Conservation (phyloP, 2,888 invertebrate species). For the Dermolepida albohirtum region DNA sequence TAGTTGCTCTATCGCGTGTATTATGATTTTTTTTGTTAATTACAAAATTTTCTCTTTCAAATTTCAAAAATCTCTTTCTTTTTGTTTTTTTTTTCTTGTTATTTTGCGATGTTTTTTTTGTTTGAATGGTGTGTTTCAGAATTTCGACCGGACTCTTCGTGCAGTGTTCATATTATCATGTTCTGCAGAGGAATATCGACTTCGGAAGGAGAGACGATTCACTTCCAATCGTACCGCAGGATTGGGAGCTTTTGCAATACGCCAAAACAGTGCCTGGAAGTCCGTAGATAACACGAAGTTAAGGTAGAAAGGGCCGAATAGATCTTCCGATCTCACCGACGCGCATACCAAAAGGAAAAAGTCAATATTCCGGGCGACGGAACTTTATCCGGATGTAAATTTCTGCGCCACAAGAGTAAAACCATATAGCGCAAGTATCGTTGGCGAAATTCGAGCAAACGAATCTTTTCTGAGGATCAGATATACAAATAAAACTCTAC, state of each 20-base stretch:
- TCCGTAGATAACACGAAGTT: conserved; percentile 53
- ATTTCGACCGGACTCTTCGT: conserved; percentile 14
- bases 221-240: conserved; percentile 37
- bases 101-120: background rate
- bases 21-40: conserved; percentile 5
- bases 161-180: conserved; percentile 53
- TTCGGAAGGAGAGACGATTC: conserved; percentile 46
- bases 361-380: conserved; percentile 51
- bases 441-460: conserved; percentile 42
- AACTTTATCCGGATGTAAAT: conserved; percentile 56
- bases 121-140: background rate
- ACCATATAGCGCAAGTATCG: conserved; percentile 57
- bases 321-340: conserved; percentile 57
- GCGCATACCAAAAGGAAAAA: conserved; percentile 30
- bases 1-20: too few relatives aligned
- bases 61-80: background rate
- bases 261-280: conserved; percentile 58
- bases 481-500: conserved; percentile 41
- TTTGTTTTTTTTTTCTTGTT: background rate
- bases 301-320: conserved; percentile 27
- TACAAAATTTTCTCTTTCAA: background rate
- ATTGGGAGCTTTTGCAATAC: conserved; percentile 59
- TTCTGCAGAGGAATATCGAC: conserved; percentile 59
- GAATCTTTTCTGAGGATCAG: conserved; percentile 40
- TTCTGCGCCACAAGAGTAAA: conserved; percentile 59